Evolutionary conservation across 2,888 invertebrate genomes (phyloP).

Genomic region (Rhabditoides inermis): DNA sequence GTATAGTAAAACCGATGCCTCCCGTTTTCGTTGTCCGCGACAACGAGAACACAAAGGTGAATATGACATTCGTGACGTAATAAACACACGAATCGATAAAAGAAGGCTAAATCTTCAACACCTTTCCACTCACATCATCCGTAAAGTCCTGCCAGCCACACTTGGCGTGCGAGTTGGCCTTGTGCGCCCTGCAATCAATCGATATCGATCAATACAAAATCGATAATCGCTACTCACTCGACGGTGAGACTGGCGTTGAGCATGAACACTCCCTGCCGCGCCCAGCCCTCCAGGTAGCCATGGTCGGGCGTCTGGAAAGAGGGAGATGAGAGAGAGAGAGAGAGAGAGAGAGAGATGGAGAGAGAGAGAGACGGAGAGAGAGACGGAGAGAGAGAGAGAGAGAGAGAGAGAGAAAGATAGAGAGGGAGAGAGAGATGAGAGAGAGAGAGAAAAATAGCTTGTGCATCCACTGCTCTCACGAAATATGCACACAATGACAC

Average conservation of each 20-base stretch:
- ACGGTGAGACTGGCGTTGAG: conserved; percentile 51
- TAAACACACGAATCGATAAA: too few relatives aligned
- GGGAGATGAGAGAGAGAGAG: neutral
- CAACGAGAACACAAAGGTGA: too few relatives aligned
- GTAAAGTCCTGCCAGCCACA: conserved; percentile 63
- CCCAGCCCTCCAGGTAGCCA: conserved; percentile 62
- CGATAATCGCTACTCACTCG: conserved; percentile 18
- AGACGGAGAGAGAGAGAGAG: conserved; percentile 1
- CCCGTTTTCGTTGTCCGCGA: too few relatives aligned
- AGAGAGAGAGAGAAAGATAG: too few relatives aligned
- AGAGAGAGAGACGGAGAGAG: neutral
- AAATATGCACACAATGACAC: too few relatives aligned
- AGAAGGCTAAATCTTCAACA: neutral
- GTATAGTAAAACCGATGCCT: too few relatives aligned
- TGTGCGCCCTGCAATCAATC: conserved; percentile 51
- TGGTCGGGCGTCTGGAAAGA: conserved; percentile 55
- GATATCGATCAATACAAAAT: neutral
- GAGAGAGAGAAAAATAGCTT: too few relatives aligned
- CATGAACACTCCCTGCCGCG: conserved; percentile 59
- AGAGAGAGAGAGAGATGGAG: neutral
- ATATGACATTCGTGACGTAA: too few relatives aligned
- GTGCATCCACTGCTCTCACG: too few relatives aligned
- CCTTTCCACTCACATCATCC: conserved; percentile 58
- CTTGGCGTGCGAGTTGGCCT: conserved; percentile 62
- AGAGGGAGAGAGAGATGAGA: too few relatives aligned